Evolutionary conservation across 2,797 vertebrate genomes (phyloP).

Genomic region (Manis javanica): DNA sequence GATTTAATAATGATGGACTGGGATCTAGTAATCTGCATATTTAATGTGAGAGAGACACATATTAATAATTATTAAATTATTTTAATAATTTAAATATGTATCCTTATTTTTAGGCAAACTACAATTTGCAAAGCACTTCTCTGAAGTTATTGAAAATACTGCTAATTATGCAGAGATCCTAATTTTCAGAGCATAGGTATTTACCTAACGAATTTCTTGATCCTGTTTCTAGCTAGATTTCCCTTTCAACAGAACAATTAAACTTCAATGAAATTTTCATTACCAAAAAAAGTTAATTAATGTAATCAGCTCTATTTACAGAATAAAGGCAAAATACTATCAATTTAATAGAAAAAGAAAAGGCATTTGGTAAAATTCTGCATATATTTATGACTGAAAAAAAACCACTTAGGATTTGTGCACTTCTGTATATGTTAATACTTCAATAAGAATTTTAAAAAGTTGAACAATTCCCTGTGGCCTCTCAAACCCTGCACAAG

Average conservation of each 20-base stretch:
- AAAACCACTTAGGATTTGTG: background rate
- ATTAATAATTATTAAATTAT: background rate
- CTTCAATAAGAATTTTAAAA: background rate
- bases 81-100: background rate
- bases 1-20: background rate
- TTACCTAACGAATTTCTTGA: background rate
- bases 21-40: background rate
- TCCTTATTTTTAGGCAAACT: background rate
- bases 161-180: background rate
- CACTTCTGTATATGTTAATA: background rate
- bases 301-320: slow-evolving; percentile 3
- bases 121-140: background rate
- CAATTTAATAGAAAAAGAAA: background rate
- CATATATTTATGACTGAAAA: background rate
- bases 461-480: background rate
- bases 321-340: background rate
- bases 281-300: background rate
- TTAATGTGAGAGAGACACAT: background rate
- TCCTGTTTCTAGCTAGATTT: background rate
- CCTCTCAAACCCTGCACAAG: background rate
- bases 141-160: background rate
- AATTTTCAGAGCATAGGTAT: background rate
- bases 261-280: background rate
- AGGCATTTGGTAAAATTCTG: background rate
- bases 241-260: background rate